Base-by-base conservation (phyloP, 92 coral and sea anemone species). In the Phenganax subtilis region DNA sequence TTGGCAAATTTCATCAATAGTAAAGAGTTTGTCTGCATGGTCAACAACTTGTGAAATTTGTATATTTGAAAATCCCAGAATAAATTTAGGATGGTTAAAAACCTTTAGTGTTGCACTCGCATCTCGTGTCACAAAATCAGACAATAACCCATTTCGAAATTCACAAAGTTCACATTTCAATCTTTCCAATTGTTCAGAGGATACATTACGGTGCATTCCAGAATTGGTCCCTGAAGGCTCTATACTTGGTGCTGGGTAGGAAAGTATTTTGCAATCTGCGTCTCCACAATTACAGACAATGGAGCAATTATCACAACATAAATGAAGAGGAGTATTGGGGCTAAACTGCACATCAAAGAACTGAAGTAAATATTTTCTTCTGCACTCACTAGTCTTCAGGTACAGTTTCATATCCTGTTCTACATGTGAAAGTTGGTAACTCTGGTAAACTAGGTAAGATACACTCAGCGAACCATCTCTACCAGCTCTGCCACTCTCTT, bases 401-500 rank as follows among this genome's bases (percentile, higher is more conserved):
- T 86, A 90, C 2, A 77, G 12, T 54, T 85, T 84, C 86, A 88
- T 88, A 52, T 90, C 88, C 52, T 64, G 57, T 7, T 84, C 87
- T 51, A 81, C 80, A 76, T 86, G 86, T 12, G 47, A 70, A 1
- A 86, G 71, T 0, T 71, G 65, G 7, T 84, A 11, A 16, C 94
- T 86, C 54, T 77, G 75, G 12, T 88, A 86, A 47, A 86, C 53
- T 0, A 86, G 14, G 60, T 57, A 84, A 9, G 88, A 88, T 12
- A 55, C 72, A 75, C 92, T 89, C 57, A 47, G 87, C 17, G 57
- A n/a, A 8, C 91, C 91, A 85, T 89, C 92, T 60, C 89, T 62
- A 3, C 92, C 89, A 30, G 89, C 86, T 51, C 92, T 31, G 6
- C 97, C 92, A 71, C 84, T 83, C 62, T 89, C 90, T 81, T 91